Evolutionary conservation across 1,140 invertebrate genomes (phyloP), one percentile per base, ranked within the genome.

Genomic region (Pissodes strobi): DNA sequence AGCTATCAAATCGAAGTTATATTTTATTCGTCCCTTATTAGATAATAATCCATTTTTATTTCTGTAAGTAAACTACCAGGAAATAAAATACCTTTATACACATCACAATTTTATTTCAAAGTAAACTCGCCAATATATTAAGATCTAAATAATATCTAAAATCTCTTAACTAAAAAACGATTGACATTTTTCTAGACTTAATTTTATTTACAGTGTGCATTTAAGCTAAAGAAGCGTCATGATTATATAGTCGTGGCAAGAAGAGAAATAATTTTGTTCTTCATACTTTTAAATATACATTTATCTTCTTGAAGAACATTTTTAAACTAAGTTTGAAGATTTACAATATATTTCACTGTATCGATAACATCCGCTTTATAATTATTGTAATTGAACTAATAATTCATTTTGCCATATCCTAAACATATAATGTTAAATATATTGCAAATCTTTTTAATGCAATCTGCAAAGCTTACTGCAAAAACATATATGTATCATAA

Each of bases 51-150:
- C n/a, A n/a, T n/a, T n/a, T n/a, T n/a, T n/a, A n/a, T n/a, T n/a
- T n/a, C n/a, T n/a, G n/a, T n/a, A n/a, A n/a, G n/a, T n/a, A n/a
- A n/a, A n/a, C n/a, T n/a, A n/a, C n/a, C n/a, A n/a, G n/a, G n/a
- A n/a, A n/a, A n/a, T n/a, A n/a, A n/a, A n/a, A n/a, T n/a, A 56
- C 13, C 22, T 45, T 57, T 39, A 25, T 39, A 37, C 43, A 59
- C 41, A 59, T 59, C 57, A 59, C 57, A 59, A 43, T n/a, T 59
- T 59, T 59, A 59, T 59, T 59, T 59, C n/a, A 57, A 45, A 39
- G 37, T 15, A 45, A 43, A 57, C 21, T 22, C 3, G n/a, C 6
- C 19, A 21, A 53, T 53, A 38, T 55, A 39, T n/a, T 38, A 55
- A 37, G 6, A 39, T 39, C 27, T 13, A 55, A 38, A 55, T n/a